Conservation (phyloP, 2,888 invertebrate species). For the Acheta domesticus region DNA sequence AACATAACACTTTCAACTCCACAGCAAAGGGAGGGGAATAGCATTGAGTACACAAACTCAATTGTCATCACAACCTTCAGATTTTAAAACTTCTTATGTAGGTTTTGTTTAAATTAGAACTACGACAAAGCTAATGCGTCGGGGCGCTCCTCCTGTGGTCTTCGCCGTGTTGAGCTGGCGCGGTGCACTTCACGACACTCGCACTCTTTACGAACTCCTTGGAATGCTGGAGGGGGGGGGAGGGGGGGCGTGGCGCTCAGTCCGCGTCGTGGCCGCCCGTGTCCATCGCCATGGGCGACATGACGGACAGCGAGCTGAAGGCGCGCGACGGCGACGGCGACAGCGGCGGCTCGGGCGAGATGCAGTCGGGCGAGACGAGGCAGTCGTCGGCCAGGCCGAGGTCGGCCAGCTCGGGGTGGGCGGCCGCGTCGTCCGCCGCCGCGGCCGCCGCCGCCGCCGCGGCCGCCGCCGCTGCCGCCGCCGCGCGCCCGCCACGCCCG, state of each 20-base stretch:
- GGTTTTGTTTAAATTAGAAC: not conserved
- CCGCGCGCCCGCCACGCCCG: not conserved
- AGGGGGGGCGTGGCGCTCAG: slow-evolving; percentile 27
- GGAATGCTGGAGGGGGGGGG: not conserved
- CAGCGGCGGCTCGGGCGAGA: slow-evolving; percentile 32
- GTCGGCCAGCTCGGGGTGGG: not conserved
- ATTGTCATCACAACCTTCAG: slow-evolving; percentile 18
- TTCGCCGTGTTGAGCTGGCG: not conserved
- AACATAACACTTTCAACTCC: not conserved
- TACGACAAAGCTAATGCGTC: no score
- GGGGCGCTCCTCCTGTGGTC: not conserved
- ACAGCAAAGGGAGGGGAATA: not conserved
- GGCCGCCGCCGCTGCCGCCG: not conserved
- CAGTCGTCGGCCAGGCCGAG: not conserved
- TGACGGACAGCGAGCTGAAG: slow-evolving; percentile 35
- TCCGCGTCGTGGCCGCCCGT: slow-evolving; percentile 32
- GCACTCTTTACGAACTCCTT: slow-evolving; percentile 19
- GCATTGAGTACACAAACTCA: not conserved
- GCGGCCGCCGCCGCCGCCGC: not conserved
- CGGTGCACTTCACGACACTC: not conserved
- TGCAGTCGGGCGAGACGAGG: not conserved
- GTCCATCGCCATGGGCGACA: slow-evolving; percentile 37
- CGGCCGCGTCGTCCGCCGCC: not conserved
- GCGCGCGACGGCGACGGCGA: slow-evolving; percentile 37
- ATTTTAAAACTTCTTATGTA: not conserved